Evolutionary conservation across 2,797 vertebrate genomes (phyloP).

Genomic region (Betta splendens): DNA sequence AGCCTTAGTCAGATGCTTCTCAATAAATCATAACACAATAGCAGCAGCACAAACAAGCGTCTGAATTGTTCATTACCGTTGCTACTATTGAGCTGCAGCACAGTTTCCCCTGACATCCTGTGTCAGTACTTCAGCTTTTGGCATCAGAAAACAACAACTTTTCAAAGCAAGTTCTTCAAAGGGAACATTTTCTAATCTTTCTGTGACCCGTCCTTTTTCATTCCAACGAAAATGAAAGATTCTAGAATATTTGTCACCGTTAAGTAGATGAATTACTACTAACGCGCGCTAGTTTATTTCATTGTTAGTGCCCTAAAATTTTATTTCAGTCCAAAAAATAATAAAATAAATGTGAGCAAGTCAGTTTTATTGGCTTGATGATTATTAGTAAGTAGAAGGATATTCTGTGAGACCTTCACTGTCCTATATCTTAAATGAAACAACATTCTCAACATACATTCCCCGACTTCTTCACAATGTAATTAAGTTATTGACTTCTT

Average conservation of each 20-base stretch:
- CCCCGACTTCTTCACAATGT: conserved; percentile 29
- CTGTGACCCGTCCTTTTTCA: conserved; percentile 24
- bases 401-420: conserved; percentile 43
- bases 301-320: conserved; percentile 11
- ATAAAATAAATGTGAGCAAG: conserved; percentile 24
- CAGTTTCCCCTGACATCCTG: conserved; percentile 1
- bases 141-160: conserved; percentile 32
- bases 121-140: conserved; percentile 20
- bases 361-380: conserved; percentile 13
- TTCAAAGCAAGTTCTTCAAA: conserved; percentile 35
- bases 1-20: conserved; percentile 13
- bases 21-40: conserved; percentile 19
- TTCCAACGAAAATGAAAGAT: conserved; percentile 4
- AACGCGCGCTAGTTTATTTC: conserved; percentile 12
- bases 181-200: conserved; percentile 20
- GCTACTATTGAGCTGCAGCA: conserved; percentile 3
- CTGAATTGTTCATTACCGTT: conserved; percentile 29
- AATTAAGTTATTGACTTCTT: conserved; percentile 48
- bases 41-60: conserved; percentile 25
- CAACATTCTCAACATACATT: conserved; percentile 27
- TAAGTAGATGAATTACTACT: neutral
- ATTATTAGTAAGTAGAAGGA: conserved; percentile 18
- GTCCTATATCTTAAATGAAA: conserved; percentile 25
- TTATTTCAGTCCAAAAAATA: conserved; percentile 21
- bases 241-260: conserved; percentile 6